Evolutionary conservation across 1,140 invertebrate species (phyloP), one percentile per base, ranked within the genome.

Genomic region (Bombus pascuorum): DNA sequence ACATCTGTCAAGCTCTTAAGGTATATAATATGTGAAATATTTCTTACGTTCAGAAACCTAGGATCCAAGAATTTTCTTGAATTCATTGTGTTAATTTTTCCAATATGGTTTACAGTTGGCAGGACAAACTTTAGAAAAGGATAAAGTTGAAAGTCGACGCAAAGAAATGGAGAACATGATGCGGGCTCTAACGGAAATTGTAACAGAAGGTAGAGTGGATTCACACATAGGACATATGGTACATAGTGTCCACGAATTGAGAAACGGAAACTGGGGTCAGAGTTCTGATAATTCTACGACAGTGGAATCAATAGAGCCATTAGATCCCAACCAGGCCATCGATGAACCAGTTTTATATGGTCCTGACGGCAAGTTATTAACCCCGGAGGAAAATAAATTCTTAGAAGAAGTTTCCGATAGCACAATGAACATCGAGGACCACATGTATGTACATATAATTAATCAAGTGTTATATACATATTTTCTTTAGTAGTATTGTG

Each of bases 1-100:
- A 94, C 80, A 95, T 95, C 66, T 95, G 95, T 76, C 95, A 96
- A 89, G 94, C 95, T 25, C 89, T 96, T 5, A 96, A 96, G 88
- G 95, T 91, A 86, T 15, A 32, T 42, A 70, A n/a, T 4, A 13
- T 22, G 2, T 15, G 0, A 12, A 70, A n/a, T 32, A 28, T 32
- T 72, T 28, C 53, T 5, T 22, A 32, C 2, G 3, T 15, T 34
- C 3, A 37, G 25, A 74, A 74, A 34, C 47, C 18, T 34, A 8
- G 18, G 2, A 34, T 37, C n/a, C 18, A 68, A 68, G 4, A 37
- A 22, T 22, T 68, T 34, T 37, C 22, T 25, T 68, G 34, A 68
- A 39, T 68, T 68, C 8, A n/a, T 37, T 3, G n/a, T 18, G 42
- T 42, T 32, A 73, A 34, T 42, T 6, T 37, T 10, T 57, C 2